Conservation (phyloP, 2,888 invertebrate species). For the Hofmannophila pseudospretella region DNA sequence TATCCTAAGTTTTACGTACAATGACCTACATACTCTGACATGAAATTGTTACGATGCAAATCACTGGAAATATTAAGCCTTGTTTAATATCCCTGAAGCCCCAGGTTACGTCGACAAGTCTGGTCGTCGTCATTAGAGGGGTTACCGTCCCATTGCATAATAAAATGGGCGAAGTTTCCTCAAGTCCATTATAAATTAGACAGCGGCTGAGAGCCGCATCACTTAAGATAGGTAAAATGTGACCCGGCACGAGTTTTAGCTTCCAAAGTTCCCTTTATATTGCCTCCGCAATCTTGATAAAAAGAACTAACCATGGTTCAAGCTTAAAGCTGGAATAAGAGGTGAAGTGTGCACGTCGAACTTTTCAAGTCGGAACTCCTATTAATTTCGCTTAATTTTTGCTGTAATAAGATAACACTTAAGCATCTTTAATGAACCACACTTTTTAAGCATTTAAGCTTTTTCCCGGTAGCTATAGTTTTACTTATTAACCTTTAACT, state of each 20-base stretch:
- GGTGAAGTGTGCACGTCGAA: conserved; percentile 47
- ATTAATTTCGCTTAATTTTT: conserved; percentile 28
- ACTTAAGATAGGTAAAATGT: conserved; percentile 76
- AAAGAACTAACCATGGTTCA: conserved; percentile 72
- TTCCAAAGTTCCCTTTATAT: conserved; percentile 67
- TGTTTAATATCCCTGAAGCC: conserved; percentile 63
- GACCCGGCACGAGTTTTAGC: conserved; percentile 70
- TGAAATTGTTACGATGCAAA: conserved; percentile 39
- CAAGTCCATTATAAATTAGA: conserved; percentile 79
- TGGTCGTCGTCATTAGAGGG: conserved; percentile 74
- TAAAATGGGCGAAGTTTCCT: conserved; percentile 76
- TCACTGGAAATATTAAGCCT: conserved; percentile 53
- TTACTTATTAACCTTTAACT: too few relatives aligned
- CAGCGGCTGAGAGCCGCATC: conserved; percentile 73
- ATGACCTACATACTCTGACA: not conserved
- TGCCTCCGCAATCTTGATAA: conserved; percentile 69
- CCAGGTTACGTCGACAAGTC: conserved; percentile 63
- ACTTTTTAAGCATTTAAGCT: too few relatives aligned
- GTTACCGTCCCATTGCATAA: conserved; percentile 76
- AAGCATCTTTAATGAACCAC: conserved; percentile 10
- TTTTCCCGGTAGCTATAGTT: too few relatives aligned
- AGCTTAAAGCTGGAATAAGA: conserved; percentile 64
- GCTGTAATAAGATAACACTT: conserved; percentile 7
- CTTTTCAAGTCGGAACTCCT: conserved; percentile 38
- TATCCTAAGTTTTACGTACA: too few relatives aligned